Evolutionary conservation across 2,113 vertebrate genomes (phyloP), one percentile per base, ranked within the genome.

Genomic region (Perccottus glenii): DNA sequence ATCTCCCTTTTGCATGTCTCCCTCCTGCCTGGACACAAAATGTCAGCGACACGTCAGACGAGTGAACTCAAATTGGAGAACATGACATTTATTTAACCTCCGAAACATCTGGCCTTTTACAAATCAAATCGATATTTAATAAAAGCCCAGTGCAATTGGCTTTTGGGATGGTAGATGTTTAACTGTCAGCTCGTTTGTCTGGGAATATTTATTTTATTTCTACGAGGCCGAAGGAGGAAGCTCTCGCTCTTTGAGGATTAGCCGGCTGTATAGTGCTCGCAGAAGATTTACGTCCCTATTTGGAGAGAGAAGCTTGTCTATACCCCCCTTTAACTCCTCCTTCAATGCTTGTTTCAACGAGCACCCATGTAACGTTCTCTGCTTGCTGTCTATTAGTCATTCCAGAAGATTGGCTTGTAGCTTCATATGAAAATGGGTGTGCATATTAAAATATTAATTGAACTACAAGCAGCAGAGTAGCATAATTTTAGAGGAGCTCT

Each of bases 51-150:
- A 32, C 47, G 72, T 55, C 60, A 70, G 67, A 77, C 70, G 47
- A 59, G 67, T 56, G 67, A 83, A 76, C 56, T 55, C 33, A 38
- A 76, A 79, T 10, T 48, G 75, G 73, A 81, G 78, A 78, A 81
- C 58, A 47, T 78, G 84, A 91, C 86, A 88, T 91, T 89, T 85
- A 82, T 86, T 88, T 82, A 83, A 82, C 80, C 86, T 55, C 69
- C 55, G 8, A 60, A 80, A 80, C 84, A 85, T 86, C 82, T 88
- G 89, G 90, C 89, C 88, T 90, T 90, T 91, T 81, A 80, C 84
- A 90, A 91, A 90, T 89, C 87, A 84, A 90, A 92, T 92, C 85
- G 82, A 91, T 91, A 87, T 90, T 89, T 89, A 89, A 91, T 91
- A 90, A 85, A 87, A 85, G 67, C 80, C 61, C 53, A 3, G 62